Evolutionary conservation across 2,888 invertebrate species (phyloP), one percentile per base, ranked within the genome.

Genomic region (Andricus curvator): DNA sequence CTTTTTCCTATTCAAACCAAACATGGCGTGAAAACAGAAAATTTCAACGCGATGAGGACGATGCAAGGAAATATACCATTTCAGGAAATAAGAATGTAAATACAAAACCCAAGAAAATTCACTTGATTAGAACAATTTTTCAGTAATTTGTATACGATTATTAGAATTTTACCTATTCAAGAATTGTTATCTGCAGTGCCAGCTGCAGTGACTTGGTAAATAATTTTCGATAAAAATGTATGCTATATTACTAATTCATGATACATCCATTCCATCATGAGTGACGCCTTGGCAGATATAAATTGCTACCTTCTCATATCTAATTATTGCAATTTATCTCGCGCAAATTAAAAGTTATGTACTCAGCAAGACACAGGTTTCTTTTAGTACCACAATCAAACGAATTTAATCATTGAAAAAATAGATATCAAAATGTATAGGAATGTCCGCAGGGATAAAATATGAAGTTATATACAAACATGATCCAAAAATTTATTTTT

Each of bases 221-320:
- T 86, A 86, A 85, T 87, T 86, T 84, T 77, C 80, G 67, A 79
- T 17, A 68, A 83, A 82, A 84, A 81, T 80, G 81, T 80, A 76
- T 81, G 64, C 79, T 80, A 56, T 33, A 74, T 33, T 70, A 48
- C 56, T 56, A 74, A 51, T 74, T 51, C 29, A 48, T 17, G 25
- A 51, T 70, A 33, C n/a, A 48, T 56, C 51, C 9, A 74, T 51
- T 70, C 56, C 56, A 74, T 56, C 74, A 37, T 17, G 74, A 74
- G n/a, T 33, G 74, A 56, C 56, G 20, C 56, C 33, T 29, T 74
- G 74, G n/a, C 74, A 33, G 33, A 20, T 33, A 74, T 48, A 56
- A 56, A 74, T 74, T 74, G 13, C 33, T 44, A 15, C 15, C 6
- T 33, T 56, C n/a, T 37, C 74, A 56, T 20, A 13, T n/a, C 13